Evolutionary conservation across 2,888 invertebrate species (phyloP), one percentile per base, ranked within the genome.

Genomic region (Chaetoderma sp.): DNA sequence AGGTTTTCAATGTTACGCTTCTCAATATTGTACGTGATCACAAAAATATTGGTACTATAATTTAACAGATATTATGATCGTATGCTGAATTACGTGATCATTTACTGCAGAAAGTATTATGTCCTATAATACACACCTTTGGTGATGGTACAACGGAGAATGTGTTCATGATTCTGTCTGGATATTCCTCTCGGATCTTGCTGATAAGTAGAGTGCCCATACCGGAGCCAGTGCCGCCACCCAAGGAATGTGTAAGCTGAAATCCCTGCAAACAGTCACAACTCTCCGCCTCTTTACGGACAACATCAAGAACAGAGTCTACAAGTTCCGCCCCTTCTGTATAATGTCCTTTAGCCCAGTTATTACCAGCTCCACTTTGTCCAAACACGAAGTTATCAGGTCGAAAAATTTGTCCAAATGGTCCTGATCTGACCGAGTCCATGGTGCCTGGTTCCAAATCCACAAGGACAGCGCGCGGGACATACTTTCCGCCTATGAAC

Each of bases 101-200:
- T n/a, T n/a, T n/a, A n/a, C n/a, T n/a, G n/a, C n/a, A n/a, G n/a
- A n/a, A n/a, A n/a, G n/a, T n/a, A n/a, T n/a, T n/a, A n/a, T n/a
- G n/a, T n/a, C n/a, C n/a, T n/a, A n/a, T n/a, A n/a, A 49, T 25
- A 2, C 4, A 23, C 21, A 86, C 86, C 89, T 94, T 94, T 16
- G 94, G 93, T 8, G 93, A 94, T 28, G 95, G 87, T 90, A 96
- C 91, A 68, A 97, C 96, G 69, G 95, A 95, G 90, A 95, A 96
- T 86, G 96, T 96, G 90, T 94, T 95, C 96, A 97, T 97, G 81
- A 97, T 97, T 60, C 83, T 74, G 73, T 84, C 84, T 78, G 97
- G 97, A 87, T 96, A 96, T 89, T 96, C 96, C 89, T 96, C 96
- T 80, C 96, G 92, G 88, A 97, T 96, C 89, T 97, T 97, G 74